phyloP scores from a whole-genome alignment of 2,797 vertebrate species.

The Cuniculus paca region DNA sequence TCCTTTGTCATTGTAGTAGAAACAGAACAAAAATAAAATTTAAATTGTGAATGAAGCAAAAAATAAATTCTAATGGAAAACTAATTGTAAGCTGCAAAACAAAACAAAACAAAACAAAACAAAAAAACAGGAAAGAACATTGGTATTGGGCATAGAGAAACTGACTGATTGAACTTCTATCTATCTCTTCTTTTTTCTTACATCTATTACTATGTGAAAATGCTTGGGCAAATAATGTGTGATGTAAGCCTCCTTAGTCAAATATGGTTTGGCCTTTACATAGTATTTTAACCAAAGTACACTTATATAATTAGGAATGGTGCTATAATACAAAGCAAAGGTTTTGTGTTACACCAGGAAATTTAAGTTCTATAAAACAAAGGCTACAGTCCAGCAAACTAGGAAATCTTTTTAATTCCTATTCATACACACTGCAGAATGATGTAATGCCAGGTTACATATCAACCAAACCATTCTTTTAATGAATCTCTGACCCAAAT shows the following conservation, averaged over 20 bases:
- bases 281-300: conserved; percentile 61
- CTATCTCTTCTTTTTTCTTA: neutral
- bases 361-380: conserved; percentile 68
- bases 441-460: conserved; percentile 80
- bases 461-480: conserved; percentile 76
- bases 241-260: conserved; percentile 58
- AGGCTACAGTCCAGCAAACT: conserved; percentile 66
- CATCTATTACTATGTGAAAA: neutral
- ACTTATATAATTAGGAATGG: conserved; percentile 65
- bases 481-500: conserved; percentile 62
- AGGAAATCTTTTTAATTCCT: conserved; percentile 54
- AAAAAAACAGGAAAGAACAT: neutral
- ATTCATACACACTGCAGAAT: conserved; percentile 71
- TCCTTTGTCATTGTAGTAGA: neutral
- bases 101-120: too few relatives aligned
- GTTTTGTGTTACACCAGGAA: conserved; percentile 72
- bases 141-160: neutral
- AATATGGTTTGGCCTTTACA: conserved; percentile 39
- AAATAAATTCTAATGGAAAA: conserved; percentile 41
- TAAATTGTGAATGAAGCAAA: neutral
- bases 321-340: conserved; percentile 68
- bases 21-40: conserved; percentile 23
- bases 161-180: neutral
- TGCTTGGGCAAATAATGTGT: conserved; percentile 49
- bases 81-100: neutral